Evolutionary conservation across 2,888 invertebrate species (phyloP).

Genomic region (Pelosia muscerda): DNA sequence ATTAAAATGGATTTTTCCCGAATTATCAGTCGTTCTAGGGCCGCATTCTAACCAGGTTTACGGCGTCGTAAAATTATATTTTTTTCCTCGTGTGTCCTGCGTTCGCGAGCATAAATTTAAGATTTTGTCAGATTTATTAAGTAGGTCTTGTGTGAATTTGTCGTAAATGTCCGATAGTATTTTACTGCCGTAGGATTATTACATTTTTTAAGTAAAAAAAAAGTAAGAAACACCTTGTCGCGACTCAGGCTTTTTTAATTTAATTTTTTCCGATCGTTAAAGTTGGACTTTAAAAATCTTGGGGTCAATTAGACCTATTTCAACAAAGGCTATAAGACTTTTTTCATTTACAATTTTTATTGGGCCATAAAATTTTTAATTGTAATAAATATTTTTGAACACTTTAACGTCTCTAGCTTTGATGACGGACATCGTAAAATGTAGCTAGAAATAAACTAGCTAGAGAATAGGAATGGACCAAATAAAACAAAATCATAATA

Average conservation of each 20-base stretch:
- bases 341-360: conserved; percentile 70
- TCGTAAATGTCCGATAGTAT: conserved; percentile 82
- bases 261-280: conserved; percentile 70
- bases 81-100: conserved; percentile 65
- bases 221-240: conserved; percentile 65
- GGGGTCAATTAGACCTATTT: conserved; percentile 74
- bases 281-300: conserved; percentile 61
- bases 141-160: conserved; percentile 83
- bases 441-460: conserved; percentile 56
- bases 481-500: conserved; percentile 41
- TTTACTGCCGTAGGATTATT: conserved; percentile 78
- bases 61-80: conserved; percentile 67
- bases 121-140: conserved; percentile 83
- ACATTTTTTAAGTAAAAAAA: conserved; percentile 66
- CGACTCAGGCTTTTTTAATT: conserved; percentile 65
- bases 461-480: conserved; percentile 36
- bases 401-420: conserved; percentile 52
- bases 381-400: conserved; percentile 69
- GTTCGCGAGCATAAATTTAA: conserved; percentile 77
- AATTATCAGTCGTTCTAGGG: conserved; percentile 65
- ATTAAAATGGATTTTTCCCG: conserved; percentile 77
- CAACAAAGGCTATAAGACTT: conserved; percentile 65
- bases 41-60: conserved; percentile 73
- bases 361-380: conserved; percentile 64
- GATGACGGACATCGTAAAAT: conserved; percentile 60